A percentile compares a stretch with the other conserved stretches of the same genome.
phyloP scores from a whole-genome alignment of 2,797 vertebrate genomes.

The Cossypha niveicapilla region DNA sequence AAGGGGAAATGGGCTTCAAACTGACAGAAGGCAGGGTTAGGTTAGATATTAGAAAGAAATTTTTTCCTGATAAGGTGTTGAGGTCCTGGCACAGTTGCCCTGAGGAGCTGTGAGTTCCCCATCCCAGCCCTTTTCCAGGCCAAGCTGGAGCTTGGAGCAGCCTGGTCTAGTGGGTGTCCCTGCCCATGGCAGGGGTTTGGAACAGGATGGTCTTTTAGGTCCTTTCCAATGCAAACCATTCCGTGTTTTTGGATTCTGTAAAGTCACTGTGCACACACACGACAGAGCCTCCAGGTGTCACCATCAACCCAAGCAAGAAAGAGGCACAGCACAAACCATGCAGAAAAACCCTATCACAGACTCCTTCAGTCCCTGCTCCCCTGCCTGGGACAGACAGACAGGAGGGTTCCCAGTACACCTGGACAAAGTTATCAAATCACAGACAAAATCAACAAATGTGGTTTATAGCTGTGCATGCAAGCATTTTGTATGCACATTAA shows the following conservation, averaged over 20 bases:
- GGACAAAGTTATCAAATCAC: not conserved
- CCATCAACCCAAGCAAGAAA: conserved; percentile 46
- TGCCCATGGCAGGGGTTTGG: not conserved
- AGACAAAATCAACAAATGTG: not conserved
- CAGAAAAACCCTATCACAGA: not conserved
- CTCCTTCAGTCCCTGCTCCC: not conserved
- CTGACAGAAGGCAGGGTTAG: not conserved
- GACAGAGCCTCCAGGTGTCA: conserved; percentile 65
- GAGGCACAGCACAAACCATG: fast-evolving
- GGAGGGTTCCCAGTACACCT: not conserved
- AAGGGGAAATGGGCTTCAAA: not conserved
- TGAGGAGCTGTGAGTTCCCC: not conserved
- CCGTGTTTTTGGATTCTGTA: not conserved
- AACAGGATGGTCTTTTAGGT: not conserved
- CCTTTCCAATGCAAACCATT: not conserved
- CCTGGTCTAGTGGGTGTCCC: not conserved
- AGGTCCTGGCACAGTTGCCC: not conserved
- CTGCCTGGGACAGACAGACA: too few relatives aligned
- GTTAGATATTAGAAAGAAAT: not conserved
- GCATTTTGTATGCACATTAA: fast-evolving
- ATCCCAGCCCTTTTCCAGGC: not conserved
- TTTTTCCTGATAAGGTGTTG: not conserved
- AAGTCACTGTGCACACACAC: not conserved
- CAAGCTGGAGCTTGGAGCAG: not conserved
- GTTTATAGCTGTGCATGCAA: not conserved